Evolutionary conservation across 2,797 vertebrate genomes (phyloP), one percentile per base, ranked within the genome.

Genomic region (Sebastes diploproa): DNA sequence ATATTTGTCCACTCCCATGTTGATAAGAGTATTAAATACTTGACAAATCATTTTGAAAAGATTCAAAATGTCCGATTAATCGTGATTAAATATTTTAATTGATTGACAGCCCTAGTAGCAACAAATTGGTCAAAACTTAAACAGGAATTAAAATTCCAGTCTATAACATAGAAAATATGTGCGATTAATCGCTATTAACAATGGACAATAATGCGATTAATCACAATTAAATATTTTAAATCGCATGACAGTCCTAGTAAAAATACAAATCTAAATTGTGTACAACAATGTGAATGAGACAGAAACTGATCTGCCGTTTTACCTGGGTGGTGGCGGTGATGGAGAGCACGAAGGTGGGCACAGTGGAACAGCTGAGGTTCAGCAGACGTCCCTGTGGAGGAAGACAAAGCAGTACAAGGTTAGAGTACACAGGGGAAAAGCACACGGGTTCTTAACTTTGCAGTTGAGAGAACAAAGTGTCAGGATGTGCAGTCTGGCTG

Each of bases 301-400:
- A 50, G 46, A 54, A 54, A 54, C 0, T 54, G 50, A 54, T n/a
- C 20, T 54, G 20, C 20, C 0, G 13, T 38, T 72, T 10, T 81
- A 96, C 98, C 97, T 99, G 98, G 3, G 98, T 99, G 25, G 98
- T 99, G 74, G 98, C 98, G 0, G 98, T 99, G 95, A 99, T 99
- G 64, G 98, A 99, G 62, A 99, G 94, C 81, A 99, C 98, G 5
- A 99, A 99, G 12, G 98, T 99, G 93, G 98, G 98, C 38, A 99
- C 98, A 2, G 98, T 99, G 94, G 98, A 99, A 88, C 98, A 99
- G 95, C 98, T 99, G 81, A 99, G 96, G 91, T 98, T 99, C 83
- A 99, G 95, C 78, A 99, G 95, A 56, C 98, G 98, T 75, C 98
- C 98, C 98, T 99, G 86, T 3, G 77, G 69, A 83, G 29, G 55